These are phyloP conservation scores for Fistularia commersonii DNA, from an alignment of 2,797 vertebrate genomes.

Conservation along the genomic window DNA sequence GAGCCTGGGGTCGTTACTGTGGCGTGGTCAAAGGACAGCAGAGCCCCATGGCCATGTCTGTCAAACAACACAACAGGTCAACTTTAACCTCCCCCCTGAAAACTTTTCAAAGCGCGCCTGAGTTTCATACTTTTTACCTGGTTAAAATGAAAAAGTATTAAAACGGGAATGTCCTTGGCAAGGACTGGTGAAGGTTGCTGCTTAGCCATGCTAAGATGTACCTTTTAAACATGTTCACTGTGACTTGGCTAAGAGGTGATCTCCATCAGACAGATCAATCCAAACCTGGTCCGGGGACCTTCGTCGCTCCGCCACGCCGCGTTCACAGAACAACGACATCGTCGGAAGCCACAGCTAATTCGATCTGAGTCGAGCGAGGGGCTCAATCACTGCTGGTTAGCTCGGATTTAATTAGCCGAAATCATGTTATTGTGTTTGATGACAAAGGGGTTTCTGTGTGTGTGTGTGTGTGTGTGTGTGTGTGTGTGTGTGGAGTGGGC, in stretches of 20 bases:
- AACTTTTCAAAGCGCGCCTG: constrained; percentile 42
- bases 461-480: no score
- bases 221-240: constrained; percentile 33
- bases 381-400: constrained; percentile 74
- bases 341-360: constrained; percentile 68
- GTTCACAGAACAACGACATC: constrained; percentile 37
- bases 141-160: no score
- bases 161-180: no score
- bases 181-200: constrained; percentile 2
- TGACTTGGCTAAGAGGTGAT: constrained; percentile 24
- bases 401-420: constrained; percentile 77
- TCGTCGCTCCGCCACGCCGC: constrained; percentile 31
- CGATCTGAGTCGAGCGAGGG: constrained; percentile 70
- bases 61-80: constrained; percentile 53
- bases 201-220: constrained; percentile 11
- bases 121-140: no score
- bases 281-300: constrained; percentile 55
- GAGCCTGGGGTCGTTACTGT: constrained; percentile 59
- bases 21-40: constrained; percentile 54
- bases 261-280: constrained; percentile 57
- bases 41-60: constrained; percentile 65
- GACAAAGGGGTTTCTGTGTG: constrained; percentile 71
- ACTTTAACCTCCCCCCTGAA: constrained; percentile 39
- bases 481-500: no score
- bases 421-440: constrained; percentile 77